These are phyloP conservation scores for Penaeus japonicus DNA, from an alignment of 1,140 invertebrate genomes.

Conservation along the genomic window DNA sequence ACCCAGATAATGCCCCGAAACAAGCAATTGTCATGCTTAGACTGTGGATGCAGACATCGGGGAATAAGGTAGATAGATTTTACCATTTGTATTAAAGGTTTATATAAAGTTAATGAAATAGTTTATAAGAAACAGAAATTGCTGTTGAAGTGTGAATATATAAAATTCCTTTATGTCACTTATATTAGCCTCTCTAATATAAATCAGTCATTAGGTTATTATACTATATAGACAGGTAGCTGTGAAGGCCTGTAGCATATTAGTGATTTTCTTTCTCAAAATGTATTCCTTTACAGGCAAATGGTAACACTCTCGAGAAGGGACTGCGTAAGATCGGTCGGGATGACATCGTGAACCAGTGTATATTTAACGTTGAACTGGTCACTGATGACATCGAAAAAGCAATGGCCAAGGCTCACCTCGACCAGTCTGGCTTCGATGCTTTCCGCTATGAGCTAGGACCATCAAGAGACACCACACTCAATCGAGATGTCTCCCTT, in stretches of 20 bases:
- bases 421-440: conserved; percentile 69
- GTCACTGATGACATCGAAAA: conserved; percentile 83
- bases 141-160: not conserved
- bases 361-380: conserved; percentile 84
- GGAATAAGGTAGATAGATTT: conserved; percentile 73
- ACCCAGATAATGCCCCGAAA: conserved; percentile 82
- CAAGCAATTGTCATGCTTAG: conserved; percentile 94
- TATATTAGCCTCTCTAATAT: conserved; percentile 62
- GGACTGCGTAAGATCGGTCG: conserved; percentile 87
- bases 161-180: not conserved
- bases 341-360: conserved; percentile 91
- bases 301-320: conserved; percentile 86
- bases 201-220: too few relatives aligned
- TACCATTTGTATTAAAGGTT: too few relatives aligned
- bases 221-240: too few relatives aligned
- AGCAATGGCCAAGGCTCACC: conserved; percentile 74
- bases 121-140: not conserved
- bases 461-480: conserved; percentile 72
- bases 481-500: conserved; percentile 64
- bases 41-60: conserved; percentile 78
- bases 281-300: conserved; percentile 36
- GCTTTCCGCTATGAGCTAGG: conserved; percentile 76
- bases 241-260: too few relatives aligned
- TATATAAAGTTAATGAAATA: not conserved
- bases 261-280: too few relatives aligned